Conservation (phyloP, 2,113 vertebrate genomes). For the Antechinus stuartii region DNA sequence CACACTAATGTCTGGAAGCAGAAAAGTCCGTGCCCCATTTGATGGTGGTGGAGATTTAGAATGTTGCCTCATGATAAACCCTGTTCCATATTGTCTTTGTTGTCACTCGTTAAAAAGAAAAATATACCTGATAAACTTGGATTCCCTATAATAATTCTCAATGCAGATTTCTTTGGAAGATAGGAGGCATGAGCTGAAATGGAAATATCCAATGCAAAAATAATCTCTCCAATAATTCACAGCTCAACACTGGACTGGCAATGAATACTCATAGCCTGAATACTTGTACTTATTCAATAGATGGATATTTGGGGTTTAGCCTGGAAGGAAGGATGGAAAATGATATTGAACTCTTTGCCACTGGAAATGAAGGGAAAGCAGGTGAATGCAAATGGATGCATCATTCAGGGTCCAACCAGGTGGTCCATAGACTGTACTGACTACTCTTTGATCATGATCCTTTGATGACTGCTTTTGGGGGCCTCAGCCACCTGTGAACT, state of each 20-base stretch:
- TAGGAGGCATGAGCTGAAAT: constrained; percentile 78
- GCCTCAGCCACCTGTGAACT: constrained; percentile 74
- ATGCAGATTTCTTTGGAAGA: constrained; percentile 75
- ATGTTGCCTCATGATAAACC: constrained; percentile 74
- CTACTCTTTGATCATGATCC: constrained; percentile 69
- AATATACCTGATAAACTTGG: background rate
- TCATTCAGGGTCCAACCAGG: constrained; percentile 54
- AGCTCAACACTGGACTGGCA: constrained; percentile 26
- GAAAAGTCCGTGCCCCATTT: constrained; percentile 76
- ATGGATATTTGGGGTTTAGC: constrained; percentile 31
- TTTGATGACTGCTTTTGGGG: constrained; percentile 67
- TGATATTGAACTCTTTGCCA: constrained; percentile 18
- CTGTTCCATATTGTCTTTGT: constrained; percentile 65
- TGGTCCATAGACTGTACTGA: constrained; percentile 44
- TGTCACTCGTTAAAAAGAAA: constrained; percentile 68
- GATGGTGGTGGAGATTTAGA: constrained; percentile 76
- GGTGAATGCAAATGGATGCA: background rate
- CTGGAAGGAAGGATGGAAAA: constrained; percentile 55
- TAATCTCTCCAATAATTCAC: constrained; percentile 47
- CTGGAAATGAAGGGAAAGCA: constrained; percentile 20
- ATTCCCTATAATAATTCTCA: constrained; percentile 77
- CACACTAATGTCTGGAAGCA: constrained; percentile 79
- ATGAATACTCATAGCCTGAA: constrained; percentile 54
- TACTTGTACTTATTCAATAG: constrained; percentile 62
- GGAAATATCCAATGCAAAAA: constrained; percentile 74